Evolutionary conservation across 2,888 invertebrate genomes (phyloP).

Genomic region (Ophion obscuratus): DNA sequence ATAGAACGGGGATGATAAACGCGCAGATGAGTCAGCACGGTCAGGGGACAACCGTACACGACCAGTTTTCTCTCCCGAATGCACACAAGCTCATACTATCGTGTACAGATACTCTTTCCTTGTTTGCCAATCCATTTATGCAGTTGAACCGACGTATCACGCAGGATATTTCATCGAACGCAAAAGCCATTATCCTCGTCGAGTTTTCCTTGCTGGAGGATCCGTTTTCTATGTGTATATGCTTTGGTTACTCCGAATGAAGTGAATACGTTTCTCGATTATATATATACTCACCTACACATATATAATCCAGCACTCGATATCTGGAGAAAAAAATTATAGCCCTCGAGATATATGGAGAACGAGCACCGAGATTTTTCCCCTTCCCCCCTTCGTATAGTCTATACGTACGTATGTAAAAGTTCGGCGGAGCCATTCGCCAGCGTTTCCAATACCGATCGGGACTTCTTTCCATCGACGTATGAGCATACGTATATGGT

Average conservation of each 20-base stretch:
- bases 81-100: neutral
- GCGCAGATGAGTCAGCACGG: conserved; percentile 74
- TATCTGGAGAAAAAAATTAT: conserved; percentile 60
- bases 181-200: conserved; percentile 71
- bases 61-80: neutral
- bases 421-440: neutral
- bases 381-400: neutral
- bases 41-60: conserved; percentile 59
- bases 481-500: neutral
- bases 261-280: conserved; percentile 44
- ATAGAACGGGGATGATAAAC: conserved; percentile 56
- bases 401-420: neutral
- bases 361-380: conserved; percentile 45
- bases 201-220: conserved; percentile 37
- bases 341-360: conserved; percentile 46
- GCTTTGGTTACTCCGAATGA: conserved; percentile 37
- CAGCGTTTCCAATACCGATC: conserved; percentile 2
- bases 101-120: conserved; percentile 14
- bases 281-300: neutral
- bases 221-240: neutral
- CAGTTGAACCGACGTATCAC: conserved; percentile 73
- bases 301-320: conserved; percentile 25
- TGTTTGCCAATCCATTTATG: conserved; percentile 76
- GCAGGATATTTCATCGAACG: conserved; percentile 75
- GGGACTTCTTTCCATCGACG: neutral